phyloP scores from a whole-genome alignment of 2,113 vertebrate genomes.

The Symphodus melops region DNA sequence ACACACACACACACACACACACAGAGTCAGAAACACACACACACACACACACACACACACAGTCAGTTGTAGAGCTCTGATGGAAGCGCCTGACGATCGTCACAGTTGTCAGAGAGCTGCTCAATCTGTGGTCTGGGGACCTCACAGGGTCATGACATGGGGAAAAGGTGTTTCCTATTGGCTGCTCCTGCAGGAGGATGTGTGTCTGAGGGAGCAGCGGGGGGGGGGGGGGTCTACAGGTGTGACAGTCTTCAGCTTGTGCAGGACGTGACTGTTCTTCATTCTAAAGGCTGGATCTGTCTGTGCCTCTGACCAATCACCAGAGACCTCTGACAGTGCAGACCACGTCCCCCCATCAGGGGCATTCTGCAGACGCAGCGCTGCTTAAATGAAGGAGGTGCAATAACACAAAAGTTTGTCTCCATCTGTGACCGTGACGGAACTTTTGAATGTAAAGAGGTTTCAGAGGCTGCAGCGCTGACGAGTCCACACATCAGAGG shows the following conservation, averaged over 20 bases:
- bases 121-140: neutral
- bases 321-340: conserved; percentile 17
- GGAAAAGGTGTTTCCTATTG: too few relatives aligned
- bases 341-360: conserved; percentile 10
- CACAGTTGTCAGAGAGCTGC: too few relatives aligned
- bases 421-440: neutral
- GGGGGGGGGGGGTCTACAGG: too few relatives aligned
- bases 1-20: conserved; percentile 31
- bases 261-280: neutral
- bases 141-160: neutral
- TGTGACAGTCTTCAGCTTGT: too few relatives aligned
- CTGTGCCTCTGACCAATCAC: conserved; percentile 32
- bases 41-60: conserved; percentile 12
- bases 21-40: conserved; percentile 17
- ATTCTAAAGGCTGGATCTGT: neutral
- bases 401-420: neutral
- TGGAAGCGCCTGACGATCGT: too few relatives aligned
- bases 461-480: conserved; percentile 4
- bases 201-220: too few relatives aligned
- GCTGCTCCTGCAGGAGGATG: too few relatives aligned
- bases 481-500: conserved; percentile 17
- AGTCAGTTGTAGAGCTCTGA: conserved; percentile 26
- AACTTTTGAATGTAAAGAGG: too few relatives aligned
- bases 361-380: conserved; percentile 21
- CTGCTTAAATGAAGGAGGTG: neutral